These are phyloP conservation scores for Epinotia nisella DNA, from an alignment of 2,888 invertebrate genomes.

Conservation along the genomic window DNA sequence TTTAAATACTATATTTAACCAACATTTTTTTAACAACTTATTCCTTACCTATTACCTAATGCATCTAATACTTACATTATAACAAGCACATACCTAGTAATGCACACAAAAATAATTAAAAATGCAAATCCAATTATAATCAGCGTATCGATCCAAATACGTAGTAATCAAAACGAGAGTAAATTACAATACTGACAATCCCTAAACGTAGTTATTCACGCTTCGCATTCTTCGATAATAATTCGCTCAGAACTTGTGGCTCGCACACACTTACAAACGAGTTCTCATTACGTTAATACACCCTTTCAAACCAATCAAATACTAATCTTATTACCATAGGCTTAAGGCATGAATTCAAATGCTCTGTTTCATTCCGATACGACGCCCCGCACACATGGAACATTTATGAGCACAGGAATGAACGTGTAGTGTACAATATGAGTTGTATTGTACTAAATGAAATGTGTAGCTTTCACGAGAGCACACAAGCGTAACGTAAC, in stretches of 20 bases:
- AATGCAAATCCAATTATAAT: conserved; percentile 33
- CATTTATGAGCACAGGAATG: conserved; percentile 75
- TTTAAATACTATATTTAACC: neutral
- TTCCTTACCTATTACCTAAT: neutral
- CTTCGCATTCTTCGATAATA: conserved; percentile 81
- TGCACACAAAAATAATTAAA: conserved; percentile 11
- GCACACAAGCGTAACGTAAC: conserved; percentile 74
- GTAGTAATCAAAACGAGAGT: conserved; percentile 71
- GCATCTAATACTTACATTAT: neutral
- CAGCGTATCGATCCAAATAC: conserved; percentile 46
- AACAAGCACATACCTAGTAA: neutral
- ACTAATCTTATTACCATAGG: conserved; percentile 39
- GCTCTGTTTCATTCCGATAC: conserved; percentile 53
- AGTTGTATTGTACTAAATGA: conserved; percentile 82
- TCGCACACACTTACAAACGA: conserved; percentile 71
- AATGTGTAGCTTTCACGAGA: conserved; percentile 83
- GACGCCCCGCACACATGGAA: conserved; percentile 68
- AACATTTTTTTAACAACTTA: neutral
- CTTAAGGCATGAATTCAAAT: conserved; percentile 54
- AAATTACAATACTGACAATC: conserved; percentile 77
- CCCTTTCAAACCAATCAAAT: conserved; percentile 48
- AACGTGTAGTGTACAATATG: conserved; percentile 80
- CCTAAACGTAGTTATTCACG: conserved; percentile 83
- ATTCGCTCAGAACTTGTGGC: conserved; percentile 71
- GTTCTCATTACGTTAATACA: conserved; percentile 72